Evolutionary conservation across 35 echinoderm and acorn worm species (phyloP).

Genomic region (Heliocidaris erythrogramma): DNA sequence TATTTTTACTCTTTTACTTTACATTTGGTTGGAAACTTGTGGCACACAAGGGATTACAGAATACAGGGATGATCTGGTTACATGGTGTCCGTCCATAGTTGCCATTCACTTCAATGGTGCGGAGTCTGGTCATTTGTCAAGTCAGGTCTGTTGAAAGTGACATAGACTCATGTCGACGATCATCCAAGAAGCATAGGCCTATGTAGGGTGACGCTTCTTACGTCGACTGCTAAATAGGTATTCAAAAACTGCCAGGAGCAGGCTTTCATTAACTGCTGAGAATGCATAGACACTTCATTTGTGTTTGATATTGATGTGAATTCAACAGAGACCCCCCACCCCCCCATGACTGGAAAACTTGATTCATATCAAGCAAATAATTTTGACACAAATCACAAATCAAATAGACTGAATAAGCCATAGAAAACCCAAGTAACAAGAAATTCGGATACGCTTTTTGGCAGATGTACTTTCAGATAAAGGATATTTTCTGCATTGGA

Average conservation of each 20-base stretch:
- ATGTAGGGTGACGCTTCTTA: slow-evolving; percentile 60
- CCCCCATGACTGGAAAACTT: no score
- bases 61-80: neutral
- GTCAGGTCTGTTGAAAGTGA: slow-evolving; percentile 44
- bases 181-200: slow-evolving; percentile 7
- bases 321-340: no score
- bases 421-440: no score
- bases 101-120: neutral
- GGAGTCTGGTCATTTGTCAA: neutral
- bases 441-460: no score
- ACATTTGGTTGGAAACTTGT: neutral
- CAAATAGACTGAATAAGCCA: no score
- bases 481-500: no score
- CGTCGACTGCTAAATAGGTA: slow-evolving; percentile 40
- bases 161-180: slow-evolving; percentile 66
- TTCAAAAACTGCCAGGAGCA: neutral
- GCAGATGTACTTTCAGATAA: no score
- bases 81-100: neutral
- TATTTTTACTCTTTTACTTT: neutral
- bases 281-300: neutral
- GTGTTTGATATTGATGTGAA: no score
- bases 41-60: neutral
- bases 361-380: no score
- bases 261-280: neutral
- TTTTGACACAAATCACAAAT: no score